A percentile compares a stretch with the other conserved stretches of the same genome.
These are phyloP conservation scores for Ictalurus furcatus DNA, from an alignment of 2,113 vertebrate genomes.

Conservation along the genomic window DNA sequence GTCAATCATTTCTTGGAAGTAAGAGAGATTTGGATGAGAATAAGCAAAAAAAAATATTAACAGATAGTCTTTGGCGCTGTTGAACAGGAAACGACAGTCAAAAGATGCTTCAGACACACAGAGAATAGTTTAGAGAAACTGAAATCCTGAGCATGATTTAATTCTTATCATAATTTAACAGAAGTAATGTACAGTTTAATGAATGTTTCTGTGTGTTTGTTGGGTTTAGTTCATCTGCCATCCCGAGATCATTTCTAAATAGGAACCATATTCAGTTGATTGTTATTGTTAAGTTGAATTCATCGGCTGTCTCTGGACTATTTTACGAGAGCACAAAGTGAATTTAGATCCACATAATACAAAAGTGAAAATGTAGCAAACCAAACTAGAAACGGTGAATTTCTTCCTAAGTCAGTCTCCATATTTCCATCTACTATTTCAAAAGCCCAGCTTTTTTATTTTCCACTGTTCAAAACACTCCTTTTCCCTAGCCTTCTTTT, in stretches of 20 bases:
- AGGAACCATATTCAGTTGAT: background rate
- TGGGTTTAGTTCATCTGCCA: background rate
- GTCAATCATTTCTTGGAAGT: conserved; percentile 51
- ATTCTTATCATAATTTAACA: background rate
- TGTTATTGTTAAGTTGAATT: background rate
- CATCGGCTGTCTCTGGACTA: background rate
- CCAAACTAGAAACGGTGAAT: background rate
- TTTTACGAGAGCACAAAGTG: background rate
- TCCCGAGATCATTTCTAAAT: background rate
- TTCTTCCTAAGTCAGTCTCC: background rate
- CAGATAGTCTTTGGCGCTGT: conserved; percentile 16
- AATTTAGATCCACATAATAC: background rate
- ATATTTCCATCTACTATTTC: background rate
- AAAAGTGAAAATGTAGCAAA: background rate
- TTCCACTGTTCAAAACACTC: background rate
- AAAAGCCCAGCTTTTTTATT: background rate
- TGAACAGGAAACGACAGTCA: conserved; percentile 21
- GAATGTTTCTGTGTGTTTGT: background rate
- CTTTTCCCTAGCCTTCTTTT: background rate
- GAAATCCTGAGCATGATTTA: background rate
- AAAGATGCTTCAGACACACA: background rate
- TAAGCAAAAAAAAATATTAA: conserved; percentile 42
- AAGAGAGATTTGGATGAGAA: conserved; percentile 8
- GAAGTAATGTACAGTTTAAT: too few species aligned
- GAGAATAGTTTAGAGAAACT: background rate